A percentile compares a stretch with the other conserved stretches of the same genome.
Conservation (phyloP, 2,113 vertebrate genomes). For the Protobothrops flavoviridis region DNA sequence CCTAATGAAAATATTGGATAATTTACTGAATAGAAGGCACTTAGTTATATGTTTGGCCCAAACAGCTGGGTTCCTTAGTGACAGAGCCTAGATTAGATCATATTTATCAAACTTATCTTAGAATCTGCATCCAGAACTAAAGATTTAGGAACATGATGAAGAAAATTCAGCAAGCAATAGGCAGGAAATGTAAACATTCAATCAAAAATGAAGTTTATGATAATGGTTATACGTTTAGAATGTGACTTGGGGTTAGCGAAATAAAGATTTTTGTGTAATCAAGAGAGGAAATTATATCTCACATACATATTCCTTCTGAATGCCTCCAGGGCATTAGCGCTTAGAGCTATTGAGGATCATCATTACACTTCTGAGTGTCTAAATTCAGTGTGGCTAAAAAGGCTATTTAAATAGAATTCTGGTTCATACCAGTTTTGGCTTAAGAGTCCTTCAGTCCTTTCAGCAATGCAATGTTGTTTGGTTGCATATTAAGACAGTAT, state of each 20-base stretch:
- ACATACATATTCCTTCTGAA: background rate
- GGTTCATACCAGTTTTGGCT: conserved; percentile 11
- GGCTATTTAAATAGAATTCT: conserved; percentile 28
- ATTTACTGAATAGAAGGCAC: background rate
- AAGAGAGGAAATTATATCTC: conserved; percentile 2
- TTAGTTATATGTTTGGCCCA: background rate
- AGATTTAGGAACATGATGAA: background rate
- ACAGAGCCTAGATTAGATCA: background rate
- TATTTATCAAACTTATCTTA: background rate
- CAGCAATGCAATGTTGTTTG: conserved; percentile 12
- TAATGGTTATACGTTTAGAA: background rate
- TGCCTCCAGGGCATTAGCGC: background rate
- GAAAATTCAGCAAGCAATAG: background rate
- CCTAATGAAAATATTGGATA: background rate
- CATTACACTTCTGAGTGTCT: conserved; percentile 4
- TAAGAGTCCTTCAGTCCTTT: conserved; percentile 12
- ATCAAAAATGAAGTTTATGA: background rate
- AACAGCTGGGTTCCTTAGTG: background rate
- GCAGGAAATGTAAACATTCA: background rate
- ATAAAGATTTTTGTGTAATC: background rate
- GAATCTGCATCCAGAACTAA: background rate
- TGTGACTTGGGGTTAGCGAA: background rate
- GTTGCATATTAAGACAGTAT: conserved; percentile 18
- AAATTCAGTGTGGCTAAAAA: conserved; percentile 6
- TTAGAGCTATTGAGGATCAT: background rate